Evolutionary conservation across 2,888 invertebrate genomes (phyloP).

Genomic region (Hirtodrosophila duncani): DNA sequence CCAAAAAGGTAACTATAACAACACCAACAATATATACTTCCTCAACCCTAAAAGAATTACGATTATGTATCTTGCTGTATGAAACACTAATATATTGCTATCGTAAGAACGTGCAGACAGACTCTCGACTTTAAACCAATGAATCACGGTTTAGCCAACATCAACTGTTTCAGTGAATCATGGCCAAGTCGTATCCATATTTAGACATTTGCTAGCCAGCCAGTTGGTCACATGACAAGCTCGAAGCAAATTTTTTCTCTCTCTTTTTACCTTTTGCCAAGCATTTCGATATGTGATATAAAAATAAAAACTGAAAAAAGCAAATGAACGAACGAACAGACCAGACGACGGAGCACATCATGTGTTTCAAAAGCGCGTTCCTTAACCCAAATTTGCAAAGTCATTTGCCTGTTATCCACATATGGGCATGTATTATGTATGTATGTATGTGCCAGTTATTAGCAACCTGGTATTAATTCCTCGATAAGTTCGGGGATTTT

Average conservation of each 20-base stretch:
- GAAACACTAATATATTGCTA: too few species aligned
- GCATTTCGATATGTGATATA: conserved; percentile 42
- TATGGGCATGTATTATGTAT: conserved; percentile 4
- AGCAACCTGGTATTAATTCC: conserved; percentile 61
- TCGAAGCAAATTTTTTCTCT: conserved; percentile 2
- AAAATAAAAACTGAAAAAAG: conserved; percentile 13
- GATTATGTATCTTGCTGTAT: too few species aligned
- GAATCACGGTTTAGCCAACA: too few species aligned
- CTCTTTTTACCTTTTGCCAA: conserved; percentile 9
- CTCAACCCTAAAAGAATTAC: too few species aligned
- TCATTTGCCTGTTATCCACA: conserved; percentile 37
- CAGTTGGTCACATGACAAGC: conserved; percentile 59
- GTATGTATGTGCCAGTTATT: conserved; percentile 37
- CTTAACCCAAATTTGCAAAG: conserved; percentile 60
- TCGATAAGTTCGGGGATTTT: conserved; percentile 43
- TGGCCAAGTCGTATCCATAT: conserved; percentile 50
- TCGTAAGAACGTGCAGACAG: too few species aligned
- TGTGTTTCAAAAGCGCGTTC: conserved; percentile 45
- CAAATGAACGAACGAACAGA: conserved; percentile 22
- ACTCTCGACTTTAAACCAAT: too few species aligned
- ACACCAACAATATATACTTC: too few species aligned
- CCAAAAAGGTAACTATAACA: too few species aligned
- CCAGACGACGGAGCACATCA: conserved; percentile 33
- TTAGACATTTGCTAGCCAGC: conserved; percentile 62
- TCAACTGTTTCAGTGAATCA: conserved; percentile 39